phyloP scores from a whole-genome alignment of 1,140 invertebrate genomes.

The Drosophila auraria region DNA sequence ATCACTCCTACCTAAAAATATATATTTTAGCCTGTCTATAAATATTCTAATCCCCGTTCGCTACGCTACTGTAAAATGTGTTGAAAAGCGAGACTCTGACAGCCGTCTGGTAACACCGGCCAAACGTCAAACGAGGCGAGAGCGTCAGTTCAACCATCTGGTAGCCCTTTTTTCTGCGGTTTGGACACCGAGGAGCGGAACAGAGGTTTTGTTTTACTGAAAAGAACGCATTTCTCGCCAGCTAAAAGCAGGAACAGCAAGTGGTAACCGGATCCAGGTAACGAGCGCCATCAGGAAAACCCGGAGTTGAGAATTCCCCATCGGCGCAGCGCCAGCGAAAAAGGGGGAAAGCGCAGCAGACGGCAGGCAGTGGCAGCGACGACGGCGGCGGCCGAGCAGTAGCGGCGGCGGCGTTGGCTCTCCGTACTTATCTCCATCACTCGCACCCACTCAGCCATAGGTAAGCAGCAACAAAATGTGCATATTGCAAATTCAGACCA shows the following conservation, averaged over 20 bases:
- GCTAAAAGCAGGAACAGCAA: background rate
- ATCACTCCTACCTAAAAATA: too few species aligned
- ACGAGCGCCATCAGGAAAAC: slow-evolving; percentile 13
- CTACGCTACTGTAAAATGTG: background rate
- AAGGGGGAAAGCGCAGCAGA: slow-evolving; percentile 22
- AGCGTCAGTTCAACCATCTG: background rate
- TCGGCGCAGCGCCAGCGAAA: slow-evolving; percentile 1
- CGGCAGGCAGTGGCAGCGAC: background rate
- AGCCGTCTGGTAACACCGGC: background rate
- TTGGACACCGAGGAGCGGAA: too few species aligned
- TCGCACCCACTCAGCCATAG: slow-evolving; percentile 44
- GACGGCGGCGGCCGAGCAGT: slow-evolving; percentile 12
- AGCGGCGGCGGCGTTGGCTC: slow-evolving; percentile 26
- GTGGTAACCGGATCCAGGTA: slow-evolving; percentile 16
- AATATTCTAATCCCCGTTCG: background rate
- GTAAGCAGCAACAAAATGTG: slow-evolving; percentile 68
- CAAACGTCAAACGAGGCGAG: background rate
- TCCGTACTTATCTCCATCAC: slow-evolving; percentile 1
- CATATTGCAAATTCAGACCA: slow-evolving; percentile 64
- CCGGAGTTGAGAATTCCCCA: background rate
- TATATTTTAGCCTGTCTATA: too few species aligned
- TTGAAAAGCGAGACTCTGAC: background rate
- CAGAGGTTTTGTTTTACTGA: background rate
- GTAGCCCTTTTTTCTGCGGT: slow-evolving; percentile 3
- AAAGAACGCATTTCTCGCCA: slow-evolving; percentile 8